A percentile compares a stretch with the other conserved stretches of the same genome.
Evolutionary conservation across 1,140 invertebrate genomes (phyloP).

Genomic region (Ostrea denselamellosa): DNA sequence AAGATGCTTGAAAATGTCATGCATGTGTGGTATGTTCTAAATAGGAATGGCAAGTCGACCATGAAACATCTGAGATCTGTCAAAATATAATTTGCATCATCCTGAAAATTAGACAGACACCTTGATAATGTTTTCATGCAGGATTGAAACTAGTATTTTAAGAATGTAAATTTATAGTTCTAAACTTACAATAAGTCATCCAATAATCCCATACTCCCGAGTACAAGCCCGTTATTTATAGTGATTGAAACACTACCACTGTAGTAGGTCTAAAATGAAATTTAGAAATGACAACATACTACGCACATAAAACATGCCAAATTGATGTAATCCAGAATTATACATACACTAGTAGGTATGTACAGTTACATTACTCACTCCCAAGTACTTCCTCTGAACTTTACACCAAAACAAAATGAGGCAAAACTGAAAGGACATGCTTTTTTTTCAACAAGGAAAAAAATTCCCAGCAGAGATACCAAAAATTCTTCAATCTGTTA

Average conservation of each 20-base stretch:
- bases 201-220: background rate
- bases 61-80: background rate
- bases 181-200: background rate
- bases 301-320: background rate
- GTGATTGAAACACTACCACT: background rate
- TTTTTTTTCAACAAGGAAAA: background rate
- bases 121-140: background rate
- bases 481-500: too few relatives aligned
- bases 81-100: background rate
- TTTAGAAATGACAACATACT: background rate
- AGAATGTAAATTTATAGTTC: background rate
- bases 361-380: constrained; percentile 2
- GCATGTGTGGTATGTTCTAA: background rate
- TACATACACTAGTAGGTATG: background rate
- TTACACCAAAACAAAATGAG: background rate
- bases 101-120: background rate
- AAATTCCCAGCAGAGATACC: background rate
- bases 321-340: background rate
- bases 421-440: background rate
- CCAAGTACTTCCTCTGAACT: constrained; percentile 31
- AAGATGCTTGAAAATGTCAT: background rate
- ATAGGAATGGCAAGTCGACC: background rate
- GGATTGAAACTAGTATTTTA: background rate
- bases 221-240: background rate
- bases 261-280: background rate